Evolutionary conservation across 1,140 invertebrate genomes (phyloP).

Genomic region (Drosophila jambulina): DNA sequence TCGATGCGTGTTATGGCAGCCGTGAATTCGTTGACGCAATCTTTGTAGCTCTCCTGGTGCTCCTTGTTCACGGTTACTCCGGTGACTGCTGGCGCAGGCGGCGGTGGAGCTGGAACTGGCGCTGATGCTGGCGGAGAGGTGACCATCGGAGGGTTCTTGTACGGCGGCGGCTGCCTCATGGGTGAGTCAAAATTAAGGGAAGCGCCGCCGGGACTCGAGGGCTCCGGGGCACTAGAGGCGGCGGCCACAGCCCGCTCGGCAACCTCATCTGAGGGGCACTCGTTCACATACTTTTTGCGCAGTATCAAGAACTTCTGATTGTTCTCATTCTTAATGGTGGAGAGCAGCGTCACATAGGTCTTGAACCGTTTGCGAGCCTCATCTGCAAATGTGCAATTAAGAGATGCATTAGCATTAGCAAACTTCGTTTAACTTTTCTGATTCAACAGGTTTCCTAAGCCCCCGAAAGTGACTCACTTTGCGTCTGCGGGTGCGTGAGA

Average conservation of each 20-base stretch:
- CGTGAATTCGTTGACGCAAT: conserved; percentile 78
- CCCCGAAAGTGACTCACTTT: conserved; percentile 80
- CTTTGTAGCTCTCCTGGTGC: conserved; percentile 71
- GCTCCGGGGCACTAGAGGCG: conserved; percentile 64
- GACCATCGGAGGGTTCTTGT: conserved; percentile 88
- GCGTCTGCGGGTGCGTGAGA: conserved; percentile 87
- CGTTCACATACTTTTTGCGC: conserved; percentile 89
- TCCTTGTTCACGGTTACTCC: conserved; percentile 46
- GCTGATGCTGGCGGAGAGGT: conserved; percentile 16
- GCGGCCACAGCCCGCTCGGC: conserved; percentile 79
- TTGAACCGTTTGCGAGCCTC: conserved; percentile 94
- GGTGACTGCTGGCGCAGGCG: conserved; percentile 2
- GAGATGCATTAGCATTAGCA: conserved; percentile 5
- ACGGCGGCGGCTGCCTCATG: conserved; percentile 86
- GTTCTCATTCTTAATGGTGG: conserved; percentile 92
- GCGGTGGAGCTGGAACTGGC: conserved; percentile 3
- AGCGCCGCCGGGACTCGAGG: conserved; percentile 64
- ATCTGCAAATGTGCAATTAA: conserved; percentile 67
- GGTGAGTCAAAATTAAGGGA: conserved; percentile 68
- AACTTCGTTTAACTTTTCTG: conserved; percentile 6
- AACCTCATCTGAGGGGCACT: conserved; percentile 85
- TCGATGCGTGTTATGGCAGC: conserved; percentile 63
- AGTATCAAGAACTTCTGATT: conserved; percentile 94
- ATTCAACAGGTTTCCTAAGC: conserved; percentile 58
- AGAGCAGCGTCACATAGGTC: conserved; percentile 95